Conservation (phyloP, 2,888 invertebrate genomes). For the Hypomecis punctinalis region DNA sequence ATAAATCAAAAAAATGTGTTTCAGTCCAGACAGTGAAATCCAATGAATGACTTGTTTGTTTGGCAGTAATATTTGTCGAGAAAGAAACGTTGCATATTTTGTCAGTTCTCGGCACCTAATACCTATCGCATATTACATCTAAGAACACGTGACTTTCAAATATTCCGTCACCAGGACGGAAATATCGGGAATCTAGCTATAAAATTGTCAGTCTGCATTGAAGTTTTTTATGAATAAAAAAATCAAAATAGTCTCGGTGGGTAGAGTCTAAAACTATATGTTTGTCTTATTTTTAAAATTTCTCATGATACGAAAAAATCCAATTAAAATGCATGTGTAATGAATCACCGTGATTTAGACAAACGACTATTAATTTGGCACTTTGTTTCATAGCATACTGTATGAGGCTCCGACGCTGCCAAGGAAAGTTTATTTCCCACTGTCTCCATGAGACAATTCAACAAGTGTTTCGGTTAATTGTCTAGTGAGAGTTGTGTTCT, state of each 20-base stretch:
- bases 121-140: constrained; percentile 6
- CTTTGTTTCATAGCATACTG: constrained; percentile 58
- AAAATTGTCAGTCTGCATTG: neutral
- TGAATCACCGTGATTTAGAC: constrained; percentile 42
- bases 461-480: constrained; percentile 72
- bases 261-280: constrained; percentile 4
- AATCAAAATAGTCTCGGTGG: neutral
- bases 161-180: constrained; percentile 2
- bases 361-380: constrained; percentile 65
- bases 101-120: constrained; percentile 16
- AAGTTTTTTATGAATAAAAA: neutral
- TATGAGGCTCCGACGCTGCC: constrained; percentile 60
- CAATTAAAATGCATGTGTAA: constrained; percentile 26
- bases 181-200: constrained; percentile 2
- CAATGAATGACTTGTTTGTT: constrained; percentile 35
- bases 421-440: constrained; percentile 70
- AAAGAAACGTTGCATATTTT: constrained; percentile 21
- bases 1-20: constrained; percentile 32
- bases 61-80: constrained; percentile 30
- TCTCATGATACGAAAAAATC: constrained; percentile 15
- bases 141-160: constrained; percentile 3
- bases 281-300: constrained; percentile 14
- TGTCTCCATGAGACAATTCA: constrained; percentile 69
- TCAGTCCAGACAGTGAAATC: constrained; percentile 34
- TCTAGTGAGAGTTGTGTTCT: constrained; percentile 59